Evolutionary conservation across 2,797 vertebrate species (phyloP), one percentile per base, ranked within the genome.

Genomic region (Danio kyathit): DNA sequence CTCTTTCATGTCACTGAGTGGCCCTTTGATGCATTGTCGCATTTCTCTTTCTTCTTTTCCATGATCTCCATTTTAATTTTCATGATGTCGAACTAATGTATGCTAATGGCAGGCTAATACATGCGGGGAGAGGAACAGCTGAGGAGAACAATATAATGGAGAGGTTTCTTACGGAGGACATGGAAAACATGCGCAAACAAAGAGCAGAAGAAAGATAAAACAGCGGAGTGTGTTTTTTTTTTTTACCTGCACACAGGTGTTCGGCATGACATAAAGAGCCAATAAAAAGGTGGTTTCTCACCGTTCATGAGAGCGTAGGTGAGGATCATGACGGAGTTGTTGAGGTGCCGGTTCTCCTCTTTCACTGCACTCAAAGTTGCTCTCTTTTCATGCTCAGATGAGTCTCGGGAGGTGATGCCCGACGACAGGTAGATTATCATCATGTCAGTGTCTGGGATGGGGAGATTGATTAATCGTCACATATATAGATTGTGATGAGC

Each of bases 271-370:
- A 72, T 57, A 72, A 44, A 21, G 38, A 41, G 38, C 13, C 16
- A 21, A 41, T 70, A 9, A 69, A 60, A 73, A 52, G 14, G 4
- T 41, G 9, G 7, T 9, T 49, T 72, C 79, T 89, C 90, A 99
- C 98, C 98, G 0, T 99, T 99, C 95, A 99, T 99, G 67, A 99
- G 96, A 0, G 98, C 97, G 0, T 99, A 99, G 54, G 98, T 99
- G 85, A 99, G 97, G 88, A 99, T 98, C 98, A 99, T 99, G 65
- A 98, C 97, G 0, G 97, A 98, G 93, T 99, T 99, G 92, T 99
- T 99, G 84, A 99, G 95, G 89, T 96, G 94, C 56, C 94, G 89
- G 87, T 99, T 99, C 88, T 99, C 97, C 75, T 99, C 97, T 54
- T 94, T 94, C 87, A 99, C 96, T 89, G 96, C 95, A 9, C 94